These are phyloP conservation scores for Dicycla oo DNA, from an alignment of 2,888 invertebrate genomes.

Conservation along the genomic window DNA sequence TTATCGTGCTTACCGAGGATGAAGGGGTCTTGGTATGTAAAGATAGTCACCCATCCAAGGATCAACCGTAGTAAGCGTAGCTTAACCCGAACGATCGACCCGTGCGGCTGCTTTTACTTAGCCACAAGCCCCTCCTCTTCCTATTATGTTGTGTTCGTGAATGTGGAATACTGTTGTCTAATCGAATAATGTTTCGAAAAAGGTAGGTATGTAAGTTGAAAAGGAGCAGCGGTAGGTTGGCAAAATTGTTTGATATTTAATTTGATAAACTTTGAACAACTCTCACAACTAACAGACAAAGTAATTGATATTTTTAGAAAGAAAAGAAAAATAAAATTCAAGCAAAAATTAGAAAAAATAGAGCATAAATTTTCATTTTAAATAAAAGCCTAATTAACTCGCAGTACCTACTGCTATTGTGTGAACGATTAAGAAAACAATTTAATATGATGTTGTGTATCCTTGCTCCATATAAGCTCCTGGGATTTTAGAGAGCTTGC, in stretches of 20 bases:
- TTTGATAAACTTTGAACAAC: slow-evolving; percentile 20
- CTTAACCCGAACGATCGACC: too few relatives aligned
- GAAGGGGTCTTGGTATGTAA: too few relatives aligned
- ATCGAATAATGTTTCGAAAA: slow-evolving; percentile 1
- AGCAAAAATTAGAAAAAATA: not conserved
- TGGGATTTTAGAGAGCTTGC: slow-evolving; percentile 74
- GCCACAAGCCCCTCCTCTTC: too few relatives aligned
- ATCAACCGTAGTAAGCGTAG: too few relatives aligned
- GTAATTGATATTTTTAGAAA: slow-evolving; percentile 10
- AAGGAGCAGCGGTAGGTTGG: not conserved
- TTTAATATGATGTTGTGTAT: slow-evolving; percentile 70
- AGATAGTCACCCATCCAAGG: too few relatives aligned
- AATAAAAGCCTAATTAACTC: slow-evolving; percentile 35
- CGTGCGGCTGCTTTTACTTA: too few relatives aligned
- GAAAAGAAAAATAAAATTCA: not conserved
- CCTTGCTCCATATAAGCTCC: slow-evolving; percentile 68
- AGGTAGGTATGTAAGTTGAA: not conserved
- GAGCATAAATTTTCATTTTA: not conserved
- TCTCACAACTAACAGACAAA: slow-evolving; percentile 7
- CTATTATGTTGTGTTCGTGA: not conserved
- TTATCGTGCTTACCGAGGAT: too few relatives aligned
- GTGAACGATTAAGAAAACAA: slow-evolving; percentile 60
- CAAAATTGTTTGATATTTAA: slow-evolving; percentile 15
- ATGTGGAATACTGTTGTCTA: not conserved
- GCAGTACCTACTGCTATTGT: slow-evolving; percentile 38